A percentile compares a stretch with the other conserved stretches of the same genome.
These are phyloP conservation scores for Harpagifer antarcticus DNA, from an alignment of 2,797 vertebrate species.

Conservation along the genomic window DNA sequence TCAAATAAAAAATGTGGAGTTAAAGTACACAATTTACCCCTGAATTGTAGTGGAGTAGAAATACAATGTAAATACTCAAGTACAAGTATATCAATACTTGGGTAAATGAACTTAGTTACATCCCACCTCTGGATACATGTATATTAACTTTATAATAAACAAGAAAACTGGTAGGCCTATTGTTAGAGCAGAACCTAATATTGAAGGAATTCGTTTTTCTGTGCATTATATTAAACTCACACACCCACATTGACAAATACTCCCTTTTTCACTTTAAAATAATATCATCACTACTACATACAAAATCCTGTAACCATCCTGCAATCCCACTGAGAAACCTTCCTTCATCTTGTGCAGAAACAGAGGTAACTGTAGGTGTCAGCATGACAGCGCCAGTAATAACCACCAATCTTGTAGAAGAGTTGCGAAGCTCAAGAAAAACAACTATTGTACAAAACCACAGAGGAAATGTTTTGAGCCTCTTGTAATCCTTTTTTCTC, in stretches of 20 bases:
- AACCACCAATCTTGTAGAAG: background rate
- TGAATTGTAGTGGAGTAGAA: too few species aligned
- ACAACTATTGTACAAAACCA: background rate
- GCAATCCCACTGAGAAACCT: conserved; percentile 5
- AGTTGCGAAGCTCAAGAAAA: background rate
- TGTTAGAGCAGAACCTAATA: background rate
- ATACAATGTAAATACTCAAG: too few species aligned
- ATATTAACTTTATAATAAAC: background rate
- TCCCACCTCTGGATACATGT: background rate
- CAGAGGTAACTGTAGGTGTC: conserved; percentile 1
- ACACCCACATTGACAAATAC: background rate
- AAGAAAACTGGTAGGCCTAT: background rate
- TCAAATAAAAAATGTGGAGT: too few species aligned
- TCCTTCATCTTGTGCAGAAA: conserved; percentile 8
- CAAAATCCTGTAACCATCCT: conserved; percentile 8
- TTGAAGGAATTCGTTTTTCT: background rate
- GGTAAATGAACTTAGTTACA: too few species aligned
- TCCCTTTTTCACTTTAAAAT: conserved; percentile 7
- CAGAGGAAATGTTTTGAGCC: conserved; percentile 1
- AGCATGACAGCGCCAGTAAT: background rate
- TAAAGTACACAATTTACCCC: too few species aligned
- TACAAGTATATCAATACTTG: too few species aligned
- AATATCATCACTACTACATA: conserved; percentile 11
- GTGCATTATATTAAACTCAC: background rate
- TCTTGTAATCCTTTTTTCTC: conserved; percentile 13